Evolutionary conservation across 2,888 invertebrate genomes (phyloP).

Genomic region (Dione vanillae): DNA sequence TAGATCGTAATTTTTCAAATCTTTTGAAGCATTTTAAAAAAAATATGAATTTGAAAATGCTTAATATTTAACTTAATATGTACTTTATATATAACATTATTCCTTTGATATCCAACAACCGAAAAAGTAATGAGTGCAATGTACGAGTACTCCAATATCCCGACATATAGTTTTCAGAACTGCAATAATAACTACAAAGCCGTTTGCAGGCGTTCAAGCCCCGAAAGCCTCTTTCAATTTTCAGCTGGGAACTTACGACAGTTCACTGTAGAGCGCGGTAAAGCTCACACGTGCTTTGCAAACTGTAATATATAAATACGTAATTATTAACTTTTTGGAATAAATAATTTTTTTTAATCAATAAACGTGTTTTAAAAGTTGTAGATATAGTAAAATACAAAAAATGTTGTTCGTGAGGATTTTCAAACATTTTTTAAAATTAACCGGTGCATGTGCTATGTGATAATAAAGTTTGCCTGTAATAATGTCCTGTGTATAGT

Average conservation of each 20-base stretch:
- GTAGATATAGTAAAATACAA: not conserved
- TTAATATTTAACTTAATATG: too few relatives aligned
- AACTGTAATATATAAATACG: conserved; percentile 40
- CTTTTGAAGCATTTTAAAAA: too few relatives aligned
- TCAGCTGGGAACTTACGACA: conserved; percentile 52
- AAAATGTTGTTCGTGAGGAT: conserved; percentile 10
- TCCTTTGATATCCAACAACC: too few relatives aligned
- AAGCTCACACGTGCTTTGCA: conserved; percentile 50
- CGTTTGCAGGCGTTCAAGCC: conserved; percentile 57
- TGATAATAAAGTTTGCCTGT: conserved; percentile 22
- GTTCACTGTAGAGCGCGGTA: conserved; percentile 50
- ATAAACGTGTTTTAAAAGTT: conserved; percentile 10
- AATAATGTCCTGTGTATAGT: conserved; percentile 33
- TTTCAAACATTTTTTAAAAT: not conserved
- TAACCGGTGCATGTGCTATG: conserved; percentile 10
- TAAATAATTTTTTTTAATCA: conserved; percentile 1
- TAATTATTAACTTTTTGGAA: conserved; percentile 42
- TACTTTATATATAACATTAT: too few relatives aligned
- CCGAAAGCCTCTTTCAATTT: conserved; percentile 55
- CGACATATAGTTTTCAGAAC: conserved; percentile 38
- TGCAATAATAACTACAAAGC: conserved; percentile 66
- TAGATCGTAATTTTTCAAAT: too few relatives aligned
- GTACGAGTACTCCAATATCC: conserved; percentile 24
- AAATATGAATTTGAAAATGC: too few relatives aligned
- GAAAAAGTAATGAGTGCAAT: conserved; percentile 18